These are phyloP conservation scores for Ernsta delagoae DNA, from an alignment of 2,888 invertebrate species.

Conservation along the genomic window DNA sequence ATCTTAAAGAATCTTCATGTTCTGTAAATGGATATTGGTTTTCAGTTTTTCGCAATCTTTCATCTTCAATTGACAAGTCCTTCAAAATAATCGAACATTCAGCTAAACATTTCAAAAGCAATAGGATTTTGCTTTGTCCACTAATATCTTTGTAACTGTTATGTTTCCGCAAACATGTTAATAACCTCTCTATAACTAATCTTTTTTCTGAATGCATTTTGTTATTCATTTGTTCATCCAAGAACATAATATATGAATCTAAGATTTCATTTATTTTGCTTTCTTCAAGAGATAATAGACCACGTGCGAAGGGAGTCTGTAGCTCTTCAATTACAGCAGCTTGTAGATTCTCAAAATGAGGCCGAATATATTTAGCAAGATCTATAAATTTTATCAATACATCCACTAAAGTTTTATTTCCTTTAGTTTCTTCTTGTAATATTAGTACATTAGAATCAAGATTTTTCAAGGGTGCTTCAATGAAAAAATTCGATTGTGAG, in stretches of 20 bases:
- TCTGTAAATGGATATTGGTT: slow-evolving; percentile 46
- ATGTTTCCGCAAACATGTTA: slow-evolving; percentile 58
- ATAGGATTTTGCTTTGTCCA: slow-evolving; percentile 62
- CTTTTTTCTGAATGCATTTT: slow-evolving; percentile 40
- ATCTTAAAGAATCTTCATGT: slow-evolving; percentile 43
- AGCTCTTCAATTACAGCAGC: slow-evolving; percentile 38
- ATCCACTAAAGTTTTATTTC: slow-evolving; percentile 40
- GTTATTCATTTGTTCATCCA: slow-evolving; percentile 46
- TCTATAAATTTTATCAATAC: slow-evolving; percentile 41
- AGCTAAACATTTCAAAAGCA: slow-evolving; percentile 67
- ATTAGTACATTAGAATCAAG: slow-evolving; percentile 47
- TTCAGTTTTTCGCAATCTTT: slow-evolving; percentile 30
- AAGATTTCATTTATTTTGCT: slow-evolving; percentile 48
- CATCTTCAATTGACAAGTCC: slow-evolving; percentile 47
- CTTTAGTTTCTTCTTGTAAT: slow-evolving; percentile 37
- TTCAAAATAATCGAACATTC: slow-evolving; percentile 65
- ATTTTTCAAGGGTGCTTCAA: slow-evolving; percentile 55
- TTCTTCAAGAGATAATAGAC: slow-evolving; percentile 40
- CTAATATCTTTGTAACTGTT: slow-evolving; percentile 61
- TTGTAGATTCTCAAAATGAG: slow-evolving; percentile 44
- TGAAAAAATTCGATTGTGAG: slow-evolving; percentile 58
- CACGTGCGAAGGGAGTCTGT: not conserved
- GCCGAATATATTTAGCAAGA: slow-evolving; percentile 44
- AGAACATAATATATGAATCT: slow-evolving; percentile 49
- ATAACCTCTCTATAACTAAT: slow-evolving; percentile 51